Conservation (phyloP, 2,113 vertebrate genomes). For the Sciurus niger region DNA sequence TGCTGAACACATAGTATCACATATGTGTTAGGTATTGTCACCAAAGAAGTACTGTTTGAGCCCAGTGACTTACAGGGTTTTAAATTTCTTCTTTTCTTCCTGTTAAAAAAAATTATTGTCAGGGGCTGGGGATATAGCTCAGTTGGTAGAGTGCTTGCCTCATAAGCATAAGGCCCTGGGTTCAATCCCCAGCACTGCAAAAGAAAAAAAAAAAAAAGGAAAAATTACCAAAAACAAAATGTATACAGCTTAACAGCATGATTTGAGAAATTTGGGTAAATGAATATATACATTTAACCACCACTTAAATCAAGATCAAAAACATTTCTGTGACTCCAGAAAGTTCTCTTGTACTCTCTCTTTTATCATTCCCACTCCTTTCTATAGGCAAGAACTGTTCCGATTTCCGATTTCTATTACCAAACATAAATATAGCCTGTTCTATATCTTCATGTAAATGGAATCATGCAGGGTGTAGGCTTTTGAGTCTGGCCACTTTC, state of each 20-base stretch:
- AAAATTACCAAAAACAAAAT: constrained; percentile 4
- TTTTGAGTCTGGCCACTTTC: not conserved
- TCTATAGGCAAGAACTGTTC: not conserved
- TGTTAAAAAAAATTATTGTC: not conserved
- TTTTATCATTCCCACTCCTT: not conserved
- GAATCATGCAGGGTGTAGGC: not conserved
- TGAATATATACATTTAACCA: not conserved
- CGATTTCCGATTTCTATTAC: constrained; percentile 25
- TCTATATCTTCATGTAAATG: not conserved
- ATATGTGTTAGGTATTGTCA: not conserved
- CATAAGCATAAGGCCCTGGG: too few species aligned
- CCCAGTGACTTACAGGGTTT: not conserved
- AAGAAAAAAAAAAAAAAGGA: not conserved
- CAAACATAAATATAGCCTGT: not conserved
- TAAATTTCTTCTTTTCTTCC: not conserved
- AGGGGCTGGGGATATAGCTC: too few species aligned
- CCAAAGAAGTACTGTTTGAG: not conserved
- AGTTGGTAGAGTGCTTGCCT: too few species aligned
- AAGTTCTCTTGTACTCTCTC: not conserved
- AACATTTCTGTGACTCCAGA: not conserved
- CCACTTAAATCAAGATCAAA: not conserved
- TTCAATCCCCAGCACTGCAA: too few species aligned
- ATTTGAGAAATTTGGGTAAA: not conserved
- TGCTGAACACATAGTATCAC: not conserved
- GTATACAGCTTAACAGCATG: not conserved